Evolutionary conservation across 2,888 invertebrate genomes (phyloP), one percentile per base, ranked within the genome.

Genomic region (Archips crataeganus): DNA sequence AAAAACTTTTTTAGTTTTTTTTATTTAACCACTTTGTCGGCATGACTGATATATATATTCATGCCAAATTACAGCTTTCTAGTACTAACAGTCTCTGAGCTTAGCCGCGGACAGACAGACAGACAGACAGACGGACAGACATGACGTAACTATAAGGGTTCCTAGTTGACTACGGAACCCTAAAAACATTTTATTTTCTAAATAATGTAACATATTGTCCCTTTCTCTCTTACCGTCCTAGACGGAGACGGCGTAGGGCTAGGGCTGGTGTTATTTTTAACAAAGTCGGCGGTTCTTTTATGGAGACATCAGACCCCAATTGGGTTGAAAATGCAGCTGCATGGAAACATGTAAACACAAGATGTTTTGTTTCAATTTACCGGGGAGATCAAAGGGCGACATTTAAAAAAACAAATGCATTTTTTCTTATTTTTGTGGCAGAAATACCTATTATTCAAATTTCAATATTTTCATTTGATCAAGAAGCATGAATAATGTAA

Each of bases 241-340:
- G 68, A 69, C 68, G 39, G 73, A 73, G 63, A 73, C 57, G 59
- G 59, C 68, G 68, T 15, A 64, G 42, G 67, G 57, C 70, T 36
- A 10, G 68, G 49, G 61, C 66, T 47, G 62, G 59, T 73, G 68
- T 73, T 69, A 64, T 73, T 69, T 71, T 73, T 73, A 63, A 39
- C 73, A 47, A 54, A 15, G 47, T 32, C 63, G 32, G 47, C 32
- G 34, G 49, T 69, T 69, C 57, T 32, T 72, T 72, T 67, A 73
- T 64, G 51, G 47, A 73, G 63, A 73, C 42, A 73, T 69, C 63
- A 47, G 63, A n/a, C 49, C 49, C 49, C 6, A 47, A 47, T 23
- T 54, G 32, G 57, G 23, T 36, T 13, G 39, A 11, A 47, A 59
- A n/a, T 70, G 63, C 68, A 64, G 63, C 49, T 42, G 68, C 63